A percentile compares a stretch with the other conserved stretches of the same genome.
Conservation (phyloP, 30 jellyfish, hydroid and myxozoan species). For the Hydra vulgaris region DNA sequence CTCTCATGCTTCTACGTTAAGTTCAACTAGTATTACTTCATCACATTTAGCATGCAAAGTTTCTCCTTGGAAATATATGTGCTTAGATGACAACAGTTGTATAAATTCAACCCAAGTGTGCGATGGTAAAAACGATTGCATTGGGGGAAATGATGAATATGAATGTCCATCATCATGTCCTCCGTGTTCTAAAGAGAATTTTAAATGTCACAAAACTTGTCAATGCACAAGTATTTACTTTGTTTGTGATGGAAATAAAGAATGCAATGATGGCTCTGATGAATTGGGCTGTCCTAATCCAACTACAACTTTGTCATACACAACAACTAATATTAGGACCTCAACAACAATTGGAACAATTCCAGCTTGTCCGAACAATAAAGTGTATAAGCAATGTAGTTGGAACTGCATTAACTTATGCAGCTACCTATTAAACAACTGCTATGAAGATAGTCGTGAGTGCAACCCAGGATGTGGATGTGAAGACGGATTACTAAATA, state of each 20-base stretch:
- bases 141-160: conserved; percentile 27
- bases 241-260: conserved; percentile 51
- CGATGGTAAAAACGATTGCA: conserved; percentile 22
- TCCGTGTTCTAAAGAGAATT: conserved; percentile 14
- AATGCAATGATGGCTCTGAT: conserved; percentile 52
- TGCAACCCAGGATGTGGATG: conserved; percentile 61
- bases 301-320: conserved; percentile 3
- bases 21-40: not conserved
- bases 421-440: conserved; percentile 27
- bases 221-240: conserved; percentile 20
- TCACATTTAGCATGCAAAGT: not conserved
- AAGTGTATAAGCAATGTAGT: conserved; percentile 31
- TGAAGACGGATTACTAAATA: conserved; percentile 31
- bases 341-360: conserved; percentile 12
- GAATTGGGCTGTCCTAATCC: conserved; percentile 32
- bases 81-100: conserved; percentile 19
- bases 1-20: no score
- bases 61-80: conserved; percentile 14
- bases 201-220: conserved; percentile 34
- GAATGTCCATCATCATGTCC: conserved; percentile 40
- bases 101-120: conserved; percentile 17
- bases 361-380: conserved; percentile 44
- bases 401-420: conserved; percentile 34
- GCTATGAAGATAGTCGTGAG: conserved; percentile 6
- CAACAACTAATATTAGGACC: conserved; percentile 20